Percentiles rank a stretch among this genome's conserved stretches.
Conservation (phyloP, 2,888 invertebrate species). For the Esperia sulphurella region DNA sequence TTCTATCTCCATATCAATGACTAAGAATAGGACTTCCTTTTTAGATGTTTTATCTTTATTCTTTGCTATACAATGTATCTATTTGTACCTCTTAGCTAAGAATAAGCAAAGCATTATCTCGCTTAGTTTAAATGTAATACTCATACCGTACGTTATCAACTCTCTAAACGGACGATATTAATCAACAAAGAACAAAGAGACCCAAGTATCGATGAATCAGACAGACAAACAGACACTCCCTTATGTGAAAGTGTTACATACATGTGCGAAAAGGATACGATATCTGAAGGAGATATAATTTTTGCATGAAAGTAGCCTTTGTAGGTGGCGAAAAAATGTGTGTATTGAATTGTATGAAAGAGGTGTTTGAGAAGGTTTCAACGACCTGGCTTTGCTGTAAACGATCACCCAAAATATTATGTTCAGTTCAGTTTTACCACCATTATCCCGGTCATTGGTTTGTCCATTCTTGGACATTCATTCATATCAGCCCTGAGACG, state of each 20-base stretch:
- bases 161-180: neutral
- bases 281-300: conserved; percentile 13
- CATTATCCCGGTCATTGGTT: too few relatives aligned
- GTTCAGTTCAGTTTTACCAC: too few relatives aligned
- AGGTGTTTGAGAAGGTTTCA: neutral
- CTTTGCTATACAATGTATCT: too few relatives aligned
- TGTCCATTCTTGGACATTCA: too few relatives aligned
- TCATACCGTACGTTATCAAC: neutral
- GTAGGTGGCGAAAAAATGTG: conserved; percentile 5
- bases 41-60: too few relatives aligned
- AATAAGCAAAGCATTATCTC: neutral
- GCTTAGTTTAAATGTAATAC: neutral
- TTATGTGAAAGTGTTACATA: conserved; percentile 27
- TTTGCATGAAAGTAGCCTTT: conserved; percentile 22
- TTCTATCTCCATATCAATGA: too few relatives aligned
- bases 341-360: neutral
- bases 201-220: conserved; percentile 20
- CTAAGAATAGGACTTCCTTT: too few relatives aligned
- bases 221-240: conserved; percentile 14
- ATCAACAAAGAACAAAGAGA: conserved; percentile 16
- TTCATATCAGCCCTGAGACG: too few relatives aligned
- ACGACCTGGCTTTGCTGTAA: too few relatives aligned
- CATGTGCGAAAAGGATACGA: conserved; percentile 11
- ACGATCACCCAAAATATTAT: too few relatives aligned
- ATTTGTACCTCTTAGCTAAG: neutral